Base-by-base conservation (phyloP, 2,797 vertebrate species). In the Sitta carolinensis region DNA sequence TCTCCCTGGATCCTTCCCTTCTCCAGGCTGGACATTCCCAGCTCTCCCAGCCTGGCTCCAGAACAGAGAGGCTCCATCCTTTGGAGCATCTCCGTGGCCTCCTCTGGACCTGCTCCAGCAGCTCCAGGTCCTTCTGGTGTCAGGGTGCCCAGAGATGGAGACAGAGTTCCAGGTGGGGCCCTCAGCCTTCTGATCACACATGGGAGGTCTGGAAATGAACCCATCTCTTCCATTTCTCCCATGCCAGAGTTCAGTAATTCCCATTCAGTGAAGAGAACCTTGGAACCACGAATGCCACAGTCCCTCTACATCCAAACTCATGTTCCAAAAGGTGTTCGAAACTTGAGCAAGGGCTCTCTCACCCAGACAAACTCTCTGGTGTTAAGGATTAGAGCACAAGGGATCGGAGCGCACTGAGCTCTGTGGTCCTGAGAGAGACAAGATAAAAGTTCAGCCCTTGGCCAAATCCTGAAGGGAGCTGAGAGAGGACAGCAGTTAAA, bases 1-100 rank as follows among this genome's bases (percentile, higher is more conserved):
- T 63, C 7, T 45, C 5, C 4, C 36, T n/a, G 36, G 36, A 69
- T 0, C 16, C 1, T 75, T 74, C 8, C 0, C 3, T 29, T 50
- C 8, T 23, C 51, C 38, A 51, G 29, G 3, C 1, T 70, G 43
- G 2, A 30, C 17, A 40, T 0, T 1, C 10, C 43, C 57, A 77
- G 8, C 10, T 40, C 38, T 70, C 51, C 72, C 21, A 51, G 29
- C 14, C 64, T 45, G 43, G 5, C 57, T 69, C 12, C 17, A 21
- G 40, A 42, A 34, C 30, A 54, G 73, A 62, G 34, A 11, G 2
- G 7, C 11, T 70, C 42, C 57, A 76, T 7, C n/a, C n/a, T 27
- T 38, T 57, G 43, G 23, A 89, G 11, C 32, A 69, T 38, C 43
- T 82, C 63, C 0, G 0, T 0, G 14, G 11, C 13, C 12, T 42